Evolutionary conservation across 2,113 vertebrate genomes (phyloP).

Genomic region (Cepphus grylle): DNA sequence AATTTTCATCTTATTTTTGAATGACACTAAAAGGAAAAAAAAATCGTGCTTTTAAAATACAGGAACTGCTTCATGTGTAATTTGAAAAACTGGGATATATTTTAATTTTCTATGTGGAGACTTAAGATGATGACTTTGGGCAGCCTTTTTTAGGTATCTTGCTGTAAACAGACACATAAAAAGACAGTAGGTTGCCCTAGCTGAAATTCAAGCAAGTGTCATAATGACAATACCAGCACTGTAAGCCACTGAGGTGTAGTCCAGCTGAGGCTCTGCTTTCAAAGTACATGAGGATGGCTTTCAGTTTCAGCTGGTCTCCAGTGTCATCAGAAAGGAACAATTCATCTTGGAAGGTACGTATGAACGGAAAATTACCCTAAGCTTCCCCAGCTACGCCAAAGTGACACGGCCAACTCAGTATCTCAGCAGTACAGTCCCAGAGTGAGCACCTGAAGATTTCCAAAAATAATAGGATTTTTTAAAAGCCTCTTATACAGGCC

Average conservation of each 20-base stretch:
- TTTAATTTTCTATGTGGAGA: not conserved
- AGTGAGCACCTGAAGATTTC: not conserved
- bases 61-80: not conserved
- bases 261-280: not conserved
- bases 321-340: not conserved
- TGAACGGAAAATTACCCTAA: not conserved
- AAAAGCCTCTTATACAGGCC: not conserved
- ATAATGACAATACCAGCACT: not conserved
- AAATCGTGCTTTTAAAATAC: not conserved
- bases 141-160: not conserved
- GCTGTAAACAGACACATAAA: not conserved
- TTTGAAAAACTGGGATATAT: not conserved
- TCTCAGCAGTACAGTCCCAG: not conserved
- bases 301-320: not conserved
- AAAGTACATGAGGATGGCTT: not conserved
- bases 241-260: not conserved
- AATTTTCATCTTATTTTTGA: conserved; percentile 40
- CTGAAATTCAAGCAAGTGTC: not conserved
- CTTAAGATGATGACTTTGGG: not conserved
- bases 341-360: not conserved
- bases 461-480: conserved; percentile 1
- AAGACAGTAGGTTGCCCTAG: not conserved
- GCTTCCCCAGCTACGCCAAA: not conserved
- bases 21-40: not conserved
- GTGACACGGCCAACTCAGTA: not conserved